These are phyloP conservation scores for Malurus melanocephalus DNA, from an alignment of 2,113 vertebrate species.

Conservation along the genomic window DNA sequence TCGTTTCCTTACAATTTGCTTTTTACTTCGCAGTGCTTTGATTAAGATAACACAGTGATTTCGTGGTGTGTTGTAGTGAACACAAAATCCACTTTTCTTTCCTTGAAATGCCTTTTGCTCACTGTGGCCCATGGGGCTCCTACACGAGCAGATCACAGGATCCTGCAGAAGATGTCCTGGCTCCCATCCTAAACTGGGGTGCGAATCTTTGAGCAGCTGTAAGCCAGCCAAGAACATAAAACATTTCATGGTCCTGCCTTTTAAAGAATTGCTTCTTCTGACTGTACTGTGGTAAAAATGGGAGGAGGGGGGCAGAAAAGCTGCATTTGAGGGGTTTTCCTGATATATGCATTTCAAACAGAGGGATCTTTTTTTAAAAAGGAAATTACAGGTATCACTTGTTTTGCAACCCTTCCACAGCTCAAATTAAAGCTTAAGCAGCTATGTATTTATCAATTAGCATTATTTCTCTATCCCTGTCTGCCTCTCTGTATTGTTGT, in stretches of 20 bases:
- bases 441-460: conserved; percentile 71
- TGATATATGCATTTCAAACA: neutral
- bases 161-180: neutral
- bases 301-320: neutral
- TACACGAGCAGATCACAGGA: neutral
- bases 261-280: neutral
- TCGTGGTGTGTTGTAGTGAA: neutral
- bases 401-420: conserved; percentile 22
- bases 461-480: conserved; percentile 66
- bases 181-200: neutral
- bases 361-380: neutral
- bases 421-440: conserved; percentile 67
- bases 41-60: neutral
- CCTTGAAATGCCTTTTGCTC: neutral
- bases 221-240: neutral
- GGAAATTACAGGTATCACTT: conserved; percentile 64
- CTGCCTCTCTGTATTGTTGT: conserved; percentile 66
- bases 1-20: neutral
- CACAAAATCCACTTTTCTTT: neutral
- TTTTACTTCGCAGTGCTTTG: neutral
- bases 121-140: neutral
- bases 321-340: neutral
- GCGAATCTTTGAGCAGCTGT: neutral
- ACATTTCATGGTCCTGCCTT: neutral
- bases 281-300: neutral